A percentile compares a stretch with the other conserved stretches of the same genome.
Conservation (phyloP, 2,113 vertebrate species). For the Salvator merianae region DNA sequence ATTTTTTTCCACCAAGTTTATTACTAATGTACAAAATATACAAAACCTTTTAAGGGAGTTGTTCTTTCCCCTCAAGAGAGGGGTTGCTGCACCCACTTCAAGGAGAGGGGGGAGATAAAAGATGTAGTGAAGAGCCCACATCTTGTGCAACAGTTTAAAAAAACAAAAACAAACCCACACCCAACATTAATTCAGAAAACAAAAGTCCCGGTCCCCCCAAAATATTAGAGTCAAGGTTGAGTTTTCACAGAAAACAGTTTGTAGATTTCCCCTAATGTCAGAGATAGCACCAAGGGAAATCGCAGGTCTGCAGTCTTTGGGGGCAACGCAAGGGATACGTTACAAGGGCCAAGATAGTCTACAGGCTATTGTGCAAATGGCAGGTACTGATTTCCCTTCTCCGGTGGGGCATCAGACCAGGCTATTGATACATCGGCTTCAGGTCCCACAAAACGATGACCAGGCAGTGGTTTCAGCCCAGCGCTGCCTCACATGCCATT, state of each 20-base stretch:
- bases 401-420: not conserved
- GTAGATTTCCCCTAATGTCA: slow-evolving; percentile 12
- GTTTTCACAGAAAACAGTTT: slow-evolving; percentile 53
- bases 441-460: not conserved
- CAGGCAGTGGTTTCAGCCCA: not conserved
- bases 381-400: not conserved
- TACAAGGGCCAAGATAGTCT: not conserved
- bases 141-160: slow-evolving; percentile 14
- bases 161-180: not conserved
- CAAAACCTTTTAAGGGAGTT: slow-evolving; percentile 67
- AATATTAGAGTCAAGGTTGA: slow-evolving; percentile 19
- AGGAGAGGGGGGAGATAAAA: not conserved
- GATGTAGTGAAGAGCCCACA: slow-evolving; percentile 21
- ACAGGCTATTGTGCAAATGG: slow-evolving; percentile 8
- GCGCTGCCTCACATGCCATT: not conserved
- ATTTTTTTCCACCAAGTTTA: slow-evolving; percentile 70
- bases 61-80: slow-evolving; percentile 53
- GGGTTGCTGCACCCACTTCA: slow-evolving; percentile 37
- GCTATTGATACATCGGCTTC: not conserved
- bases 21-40: slow-evolving; percentile 80
- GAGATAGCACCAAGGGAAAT: slow-evolving; percentile 32
- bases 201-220: not conserved
- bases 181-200: slow-evolving; percentile 15
- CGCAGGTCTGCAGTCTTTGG: not conserved
- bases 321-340: not conserved